Percentiles rank a stretch among this genome's conserved stretches.
phyloP scores from a whole-genome alignment of 1,140 invertebrate species.

The Atta colombica region DNA sequence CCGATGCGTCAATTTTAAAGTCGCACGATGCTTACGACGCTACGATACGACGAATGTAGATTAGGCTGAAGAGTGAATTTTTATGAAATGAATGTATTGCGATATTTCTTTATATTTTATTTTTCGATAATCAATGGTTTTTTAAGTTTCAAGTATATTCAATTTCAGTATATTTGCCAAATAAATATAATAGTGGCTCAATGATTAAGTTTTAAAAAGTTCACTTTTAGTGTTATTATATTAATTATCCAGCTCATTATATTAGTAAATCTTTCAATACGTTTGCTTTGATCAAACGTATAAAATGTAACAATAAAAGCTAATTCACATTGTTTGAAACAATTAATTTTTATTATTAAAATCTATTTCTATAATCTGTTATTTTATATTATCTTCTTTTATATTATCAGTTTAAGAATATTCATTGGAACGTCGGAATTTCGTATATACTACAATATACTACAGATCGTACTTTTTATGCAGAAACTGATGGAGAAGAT shows the following conservation, averaged over 20 bases:
- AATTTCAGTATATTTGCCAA: neutral
- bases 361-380: neutral
- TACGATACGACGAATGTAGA: too few species aligned
- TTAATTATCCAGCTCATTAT: neutral
- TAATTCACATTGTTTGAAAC: neutral
- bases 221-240: neutral
- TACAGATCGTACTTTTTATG: slow-evolving; percentile 12
- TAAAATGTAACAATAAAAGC: neutral
- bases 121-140: neutral
- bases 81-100: neutral
- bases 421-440: neutral
- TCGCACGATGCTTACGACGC: too few species aligned
- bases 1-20: too few species aligned
- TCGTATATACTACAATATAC: neutral
- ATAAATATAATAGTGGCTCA: neutral
- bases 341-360: neutral
- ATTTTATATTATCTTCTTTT: neutral
- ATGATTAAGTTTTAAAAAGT: too few species aligned
- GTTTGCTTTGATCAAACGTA: neutral
- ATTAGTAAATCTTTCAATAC: neutral
- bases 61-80: neutral
- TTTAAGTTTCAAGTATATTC: neutral
- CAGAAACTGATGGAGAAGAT: slow-evolving; percentile 26
- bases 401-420: neutral
- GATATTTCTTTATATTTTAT: neutral